Evolutionary conservation across 2,888 invertebrate species (phyloP), one percentile per base, ranked within the genome.

Genomic region (Aleiodes testaceus): DNA sequence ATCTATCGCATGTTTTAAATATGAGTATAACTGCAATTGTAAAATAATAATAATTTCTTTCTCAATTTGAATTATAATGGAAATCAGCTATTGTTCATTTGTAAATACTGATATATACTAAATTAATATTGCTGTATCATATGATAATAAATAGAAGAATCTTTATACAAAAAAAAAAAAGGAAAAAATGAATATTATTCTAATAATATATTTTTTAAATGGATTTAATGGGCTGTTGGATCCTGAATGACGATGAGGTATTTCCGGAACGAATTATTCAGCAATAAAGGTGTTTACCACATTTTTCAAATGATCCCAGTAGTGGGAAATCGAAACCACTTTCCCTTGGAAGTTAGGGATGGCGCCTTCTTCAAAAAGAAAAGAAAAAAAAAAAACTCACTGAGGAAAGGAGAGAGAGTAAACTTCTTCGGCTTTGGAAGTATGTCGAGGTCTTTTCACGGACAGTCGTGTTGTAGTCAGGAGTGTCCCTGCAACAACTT

Each of bases 391-490:
- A 18, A 50, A 20, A 2, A n/a, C 14, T 30, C 14, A 73, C 74
- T 77, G 78, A 82, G 80, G 82, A 81, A 81, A 81, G 81, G 80
- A 80, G 78, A 79, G 79, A 78, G 79, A 78, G 73, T 76, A 76
- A 79, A 74, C 73, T 73, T 69, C 75, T 74, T 76, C 73, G 78
- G 79, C 11, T 14, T 63, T 18, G 79, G 82, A 87, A 87, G 87
- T 87, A 81, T 87, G 87, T 87, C 87, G 87, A 87, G 87, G 87
- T 86, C 87, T 87, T 86, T 85, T 85, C 87, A 85, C 84, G 86
- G 86, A 81, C 85, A 85, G 86, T 83, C 81, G 77, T 75, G 72
- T 79, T 77, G 81, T 79, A 79, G 78, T 79, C 78, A 80, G 74
- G 75, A 74, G 73, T 75, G 75, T 72, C 44, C 63, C 63, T 45